Conservation (phyloP, 2,113 vertebrate species). For the Anoplopoma fimbria region DNA sequence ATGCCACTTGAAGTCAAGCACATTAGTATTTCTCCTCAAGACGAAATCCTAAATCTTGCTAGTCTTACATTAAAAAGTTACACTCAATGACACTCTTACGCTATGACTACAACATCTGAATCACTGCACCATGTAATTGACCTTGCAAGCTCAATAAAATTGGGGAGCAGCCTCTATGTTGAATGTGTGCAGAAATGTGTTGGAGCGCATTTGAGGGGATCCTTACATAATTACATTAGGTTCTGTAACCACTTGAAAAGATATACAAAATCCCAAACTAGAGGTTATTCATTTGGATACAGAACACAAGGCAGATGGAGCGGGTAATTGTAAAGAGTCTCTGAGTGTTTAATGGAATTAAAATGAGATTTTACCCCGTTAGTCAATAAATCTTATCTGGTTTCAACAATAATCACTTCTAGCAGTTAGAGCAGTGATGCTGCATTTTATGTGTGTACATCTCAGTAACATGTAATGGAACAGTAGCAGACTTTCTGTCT, state of each 20-base stretch:
- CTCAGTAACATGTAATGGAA: not conserved
- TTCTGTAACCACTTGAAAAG: constrained; percentile 55
- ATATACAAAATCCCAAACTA: constrained; percentile 62
- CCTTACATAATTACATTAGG: constrained; percentile 58
- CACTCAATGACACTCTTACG: not conserved
- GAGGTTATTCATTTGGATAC: constrained; percentile 75
- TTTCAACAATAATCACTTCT: constrained; percentile 20
- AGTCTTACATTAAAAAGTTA: constrained; percentile 27
- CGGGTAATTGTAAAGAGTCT: constrained; percentile 76
- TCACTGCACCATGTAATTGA: constrained; percentile 65
- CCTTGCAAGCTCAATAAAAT: constrained; percentile 44
- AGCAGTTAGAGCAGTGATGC: constrained; percentile 10
- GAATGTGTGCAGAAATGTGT: constrained; percentile 21
- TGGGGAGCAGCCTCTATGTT: constrained; percentile 12
- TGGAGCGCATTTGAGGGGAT: constrained; percentile 42
- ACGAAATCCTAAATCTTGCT: too few species aligned
- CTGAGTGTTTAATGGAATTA: constrained; percentile 76
- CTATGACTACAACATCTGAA: constrained; percentile 34
- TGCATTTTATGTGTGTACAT: not conserved
- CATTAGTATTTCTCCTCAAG: not conserved
- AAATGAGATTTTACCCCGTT: constrained; percentile 56
- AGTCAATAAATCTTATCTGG: constrained; percentile 66
- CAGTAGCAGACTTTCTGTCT: not conserved
- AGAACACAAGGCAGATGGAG: constrained; percentile 75
- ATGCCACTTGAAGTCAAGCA: not conserved